phyloP scores from a whole-genome alignment of 2,797 vertebrate species.

The Phyllotis vaccarum region DNA sequence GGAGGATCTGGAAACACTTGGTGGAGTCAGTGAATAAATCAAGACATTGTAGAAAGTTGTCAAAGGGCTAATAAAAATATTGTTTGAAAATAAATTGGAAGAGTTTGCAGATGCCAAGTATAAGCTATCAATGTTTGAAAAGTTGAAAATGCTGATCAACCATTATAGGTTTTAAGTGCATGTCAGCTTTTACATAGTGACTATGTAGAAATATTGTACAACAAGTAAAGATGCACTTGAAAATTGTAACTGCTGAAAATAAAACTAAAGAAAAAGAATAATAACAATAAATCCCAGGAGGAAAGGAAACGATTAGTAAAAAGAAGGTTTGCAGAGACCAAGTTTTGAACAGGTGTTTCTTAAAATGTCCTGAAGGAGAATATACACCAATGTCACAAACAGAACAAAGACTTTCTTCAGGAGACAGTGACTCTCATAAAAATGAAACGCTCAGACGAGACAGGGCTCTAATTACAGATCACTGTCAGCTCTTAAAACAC shows the following conservation, averaged over 20 bases:
- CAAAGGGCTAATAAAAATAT: background rate
- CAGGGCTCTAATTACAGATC: background rate
- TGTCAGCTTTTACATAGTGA: background rate
- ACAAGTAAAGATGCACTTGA: background rate
- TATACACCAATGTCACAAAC: background rate
- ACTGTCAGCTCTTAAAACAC: background rate
- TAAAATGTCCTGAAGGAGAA: slow-evolving; percentile 11
- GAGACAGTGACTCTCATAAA: slow-evolving; percentile 33
- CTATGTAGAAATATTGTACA: too few relatives aligned
- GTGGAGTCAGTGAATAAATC: background rate
- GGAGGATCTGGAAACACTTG: background rate
- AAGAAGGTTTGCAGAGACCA: background rate
- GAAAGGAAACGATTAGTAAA: background rate
- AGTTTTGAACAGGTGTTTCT: slow-evolving; percentile 53
- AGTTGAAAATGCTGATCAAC: background rate
- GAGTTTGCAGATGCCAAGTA: background rate
- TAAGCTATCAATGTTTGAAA: background rate
- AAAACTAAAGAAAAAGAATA: slow-evolving; percentile 35
- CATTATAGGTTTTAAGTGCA: too few relatives aligned
- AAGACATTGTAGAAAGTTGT: background rate
- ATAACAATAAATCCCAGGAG: background rate
- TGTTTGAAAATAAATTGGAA: background rate
- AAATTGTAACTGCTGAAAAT: background rate
- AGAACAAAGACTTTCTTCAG: slow-evolving; percentile 39
- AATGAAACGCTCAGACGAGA: background rate